These are phyloP conservation scores for Canis aureus DNA, from an alignment of 2,113 vertebrate species.

Conservation along the genomic window DNA sequence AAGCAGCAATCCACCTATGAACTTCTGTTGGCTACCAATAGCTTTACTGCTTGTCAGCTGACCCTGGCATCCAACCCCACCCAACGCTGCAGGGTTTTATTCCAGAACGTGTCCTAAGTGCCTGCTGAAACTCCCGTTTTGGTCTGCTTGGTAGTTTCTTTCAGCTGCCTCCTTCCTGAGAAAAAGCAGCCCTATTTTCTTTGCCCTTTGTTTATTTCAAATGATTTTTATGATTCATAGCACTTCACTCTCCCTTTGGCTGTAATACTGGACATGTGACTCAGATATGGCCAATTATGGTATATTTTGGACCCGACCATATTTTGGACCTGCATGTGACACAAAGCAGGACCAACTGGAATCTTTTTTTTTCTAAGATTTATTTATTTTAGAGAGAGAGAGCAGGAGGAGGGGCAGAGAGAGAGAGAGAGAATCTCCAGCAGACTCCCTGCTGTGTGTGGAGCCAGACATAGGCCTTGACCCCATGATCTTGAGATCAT, in stretches of 20 bases:
- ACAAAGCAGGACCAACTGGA: neutral
- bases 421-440: too few relatives aligned
- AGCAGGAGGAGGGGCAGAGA: too few relatives aligned
- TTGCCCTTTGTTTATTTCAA: neutral
- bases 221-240: neutral
- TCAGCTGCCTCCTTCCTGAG: neutral
- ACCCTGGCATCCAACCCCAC: neutral
- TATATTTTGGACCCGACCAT: neutral
- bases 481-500: too few relatives aligned
- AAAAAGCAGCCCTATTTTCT: neutral
- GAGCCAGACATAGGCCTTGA: too few relatives aligned
- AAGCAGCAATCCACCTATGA: neutral
- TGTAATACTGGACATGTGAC: neutral
- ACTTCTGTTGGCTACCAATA: neutral
- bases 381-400: too few relatives aligned
- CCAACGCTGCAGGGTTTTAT: neutral
- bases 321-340: neutral
- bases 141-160: neutral
- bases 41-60: neutral
- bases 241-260: neutral
- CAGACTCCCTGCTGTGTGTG: too few relatives aligned
- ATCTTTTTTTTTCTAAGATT: neutral
- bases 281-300: neutral
- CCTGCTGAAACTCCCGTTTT: neutral
- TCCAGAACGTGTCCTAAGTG: neutral